Evolutionary conservation across 2,888 invertebrate species (phyloP), one percentile per base, ranked within the genome.

Genomic region (Eilema caniola): DNA sequence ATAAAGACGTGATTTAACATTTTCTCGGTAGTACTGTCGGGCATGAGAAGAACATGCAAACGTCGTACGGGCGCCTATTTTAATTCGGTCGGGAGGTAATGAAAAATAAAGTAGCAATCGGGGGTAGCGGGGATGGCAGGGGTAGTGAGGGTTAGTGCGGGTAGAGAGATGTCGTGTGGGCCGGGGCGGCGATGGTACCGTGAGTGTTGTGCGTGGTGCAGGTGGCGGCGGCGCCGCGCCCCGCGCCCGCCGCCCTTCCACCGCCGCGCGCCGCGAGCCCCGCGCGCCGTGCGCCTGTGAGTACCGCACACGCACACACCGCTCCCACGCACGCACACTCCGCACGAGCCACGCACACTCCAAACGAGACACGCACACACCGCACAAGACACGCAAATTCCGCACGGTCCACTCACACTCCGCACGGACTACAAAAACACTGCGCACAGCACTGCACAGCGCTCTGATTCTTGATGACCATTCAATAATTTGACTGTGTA

Each of bases 191-290:
- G 78, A n/a, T 83, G 62, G 67, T 81, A 82, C 85, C 84, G 79
- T 85, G 86, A 70, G 71, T 85, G 89, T 92, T 77, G 89, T 66
- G 90, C 85, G 78, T 75, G 73, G 76, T 69, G 92, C 93, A 92
- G 93, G 90, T 92, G 91, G 94, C 91, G 95, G 90, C 90, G 93
- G 88, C 93, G 94, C 85, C 92, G 94, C 85, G 85, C 92, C 84
- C 92, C 95, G 70, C 94, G 96, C 82, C 92, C 95, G 79, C 96
- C 96, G 97, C 93, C 95, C 96, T 90, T 95, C 93, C 93, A 92
- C 91, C 94, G 92, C 84, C 92, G 91, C 87, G 77, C 96, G 73
- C 67, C 79, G 83, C 92, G 93, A 75, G 61, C 92, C 78, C 93
- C 66, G 33, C 63, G 62, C 41, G 25, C 96, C 96, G 86, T 88